phyloP scores from a whole-genome alignment of 2,888 invertebrate genomes.

The Clunio marinus region DNA sequence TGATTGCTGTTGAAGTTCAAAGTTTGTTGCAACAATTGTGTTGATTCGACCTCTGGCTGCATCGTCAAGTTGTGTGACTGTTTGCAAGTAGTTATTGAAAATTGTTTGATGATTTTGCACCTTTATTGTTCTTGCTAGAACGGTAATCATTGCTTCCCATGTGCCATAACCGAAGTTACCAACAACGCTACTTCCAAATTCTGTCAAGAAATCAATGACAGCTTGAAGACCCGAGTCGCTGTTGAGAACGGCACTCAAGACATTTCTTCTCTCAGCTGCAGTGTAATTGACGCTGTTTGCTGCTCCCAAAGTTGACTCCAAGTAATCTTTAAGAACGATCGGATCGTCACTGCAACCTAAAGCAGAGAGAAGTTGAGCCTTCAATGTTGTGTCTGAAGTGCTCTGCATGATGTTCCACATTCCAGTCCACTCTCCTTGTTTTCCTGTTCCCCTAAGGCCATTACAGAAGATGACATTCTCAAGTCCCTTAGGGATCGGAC shows the following conservation, averaged over 20 bases:
- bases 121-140: no score
- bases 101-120: no score
- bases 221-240: background rate
- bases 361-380: background rate
- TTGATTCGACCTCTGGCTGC: no score
- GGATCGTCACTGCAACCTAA: constrained; percentile 17
- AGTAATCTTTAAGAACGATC: background rate
- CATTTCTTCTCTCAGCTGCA: background rate
- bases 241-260: background rate
- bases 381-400: background rate
- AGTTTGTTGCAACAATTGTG: no score
- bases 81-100: background rate
- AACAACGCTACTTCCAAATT: no score
- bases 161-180: no score
- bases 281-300: constrained; percentile 13
- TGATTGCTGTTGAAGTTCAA: no score
- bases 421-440: background rate
- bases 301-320: background rate
- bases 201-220: background rate
- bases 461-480: background rate
- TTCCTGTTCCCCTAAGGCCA: background rate
- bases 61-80: no score
- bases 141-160: no score
- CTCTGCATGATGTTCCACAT: background rate
- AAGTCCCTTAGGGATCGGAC: background rate